phyloP scores from a whole-genome alignment of 1,140 invertebrate genomes.

The Sycobia sp. region DNA sequence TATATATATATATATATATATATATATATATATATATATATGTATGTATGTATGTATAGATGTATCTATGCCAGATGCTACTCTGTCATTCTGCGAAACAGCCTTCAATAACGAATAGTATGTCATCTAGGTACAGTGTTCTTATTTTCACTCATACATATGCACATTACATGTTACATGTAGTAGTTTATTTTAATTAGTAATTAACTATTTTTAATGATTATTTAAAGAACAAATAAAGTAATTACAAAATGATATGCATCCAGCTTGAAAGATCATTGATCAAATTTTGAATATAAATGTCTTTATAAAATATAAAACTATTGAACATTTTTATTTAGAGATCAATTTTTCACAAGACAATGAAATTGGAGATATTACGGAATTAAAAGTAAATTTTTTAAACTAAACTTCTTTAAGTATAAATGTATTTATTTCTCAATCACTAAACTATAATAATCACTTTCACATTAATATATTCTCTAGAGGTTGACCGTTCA shows the following conservation, averaged over 20 bases:
- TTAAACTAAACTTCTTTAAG: too few species aligned
- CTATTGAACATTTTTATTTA: too few species aligned
- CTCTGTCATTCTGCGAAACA: slow-evolving; percentile 9
- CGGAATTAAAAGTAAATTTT: too few species aligned
- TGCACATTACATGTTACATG: not conserved
- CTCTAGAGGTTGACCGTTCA: slow-evolving; percentile 7
- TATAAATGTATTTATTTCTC: slow-evolving; percentile 2
- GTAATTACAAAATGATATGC: too few species aligned
- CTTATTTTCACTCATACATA: slow-evolving; percentile 17
- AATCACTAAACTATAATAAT: slow-evolving; percentile 13
- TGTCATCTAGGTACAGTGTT: slow-evolving; percentile 8
- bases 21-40: not conserved
- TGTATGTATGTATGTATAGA: not conserved
- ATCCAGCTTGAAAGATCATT: too few species aligned
- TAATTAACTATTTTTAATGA: too few species aligned
- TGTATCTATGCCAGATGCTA: not conserved
- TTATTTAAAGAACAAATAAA: too few species aligned
- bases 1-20: not conserved
- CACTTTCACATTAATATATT: slow-evolving; percentile 24
- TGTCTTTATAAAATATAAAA: too few species aligned
- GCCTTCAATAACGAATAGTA: slow-evolving; percentile 29
- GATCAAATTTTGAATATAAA: too few species aligned
- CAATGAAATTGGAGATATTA: too few species aligned
- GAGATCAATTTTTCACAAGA: too few species aligned
- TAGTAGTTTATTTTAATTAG: too few species aligned